Base-by-base conservation (phyloP, 2,888 invertebrate species). In the Lithosia quadra region DNA sequence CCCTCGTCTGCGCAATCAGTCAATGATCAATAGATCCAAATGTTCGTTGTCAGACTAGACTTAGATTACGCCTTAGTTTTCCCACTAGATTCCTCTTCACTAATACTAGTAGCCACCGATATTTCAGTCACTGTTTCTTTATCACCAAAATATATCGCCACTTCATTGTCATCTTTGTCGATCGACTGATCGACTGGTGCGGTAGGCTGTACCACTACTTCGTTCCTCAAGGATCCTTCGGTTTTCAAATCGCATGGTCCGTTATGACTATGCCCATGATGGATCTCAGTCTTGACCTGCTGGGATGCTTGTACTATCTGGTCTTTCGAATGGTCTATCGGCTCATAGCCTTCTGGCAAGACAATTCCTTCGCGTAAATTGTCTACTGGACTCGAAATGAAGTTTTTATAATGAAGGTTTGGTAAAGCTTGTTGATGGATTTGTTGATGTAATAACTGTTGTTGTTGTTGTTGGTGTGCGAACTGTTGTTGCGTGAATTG, bases 141-240 rank as follows among this genome's bases (percentile, higher is more conserved):
- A 2, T 90, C 87, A 2, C 89, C 91, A 78, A 96, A 96, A 82
- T 95, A 96, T 39, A 96, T 88, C 0, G 96, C 96, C 0, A 96
- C 96, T 65, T 96, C 96, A 65, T 96, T 96, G 39, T 96, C 95
- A 65, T 95, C 95, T 8, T 95, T 86, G 9, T 96, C 91, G 0
- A 95, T 87, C 0, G 91, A 80, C 34, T 84, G 78, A 0, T 83
- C 83, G 53, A 84, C 89, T 1, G 89, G 88, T 3, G 74, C 85
- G 8, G 91, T 90, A 0, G 95, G 87, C 0, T 95, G 90, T 0
- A 95, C 91, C 0, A 93, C 86, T 0, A 95, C 90, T 0, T 91
- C 89, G 67, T 92, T 94, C 21, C 88, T 92, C 0, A 95, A 82
- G 0, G 95, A 95, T 7, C 93, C 90, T 59, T 95, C 94, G 0